phyloP scores from a whole-genome alignment of 2,888 invertebrate species.

The Caenorhabditis sp. region DNA sequence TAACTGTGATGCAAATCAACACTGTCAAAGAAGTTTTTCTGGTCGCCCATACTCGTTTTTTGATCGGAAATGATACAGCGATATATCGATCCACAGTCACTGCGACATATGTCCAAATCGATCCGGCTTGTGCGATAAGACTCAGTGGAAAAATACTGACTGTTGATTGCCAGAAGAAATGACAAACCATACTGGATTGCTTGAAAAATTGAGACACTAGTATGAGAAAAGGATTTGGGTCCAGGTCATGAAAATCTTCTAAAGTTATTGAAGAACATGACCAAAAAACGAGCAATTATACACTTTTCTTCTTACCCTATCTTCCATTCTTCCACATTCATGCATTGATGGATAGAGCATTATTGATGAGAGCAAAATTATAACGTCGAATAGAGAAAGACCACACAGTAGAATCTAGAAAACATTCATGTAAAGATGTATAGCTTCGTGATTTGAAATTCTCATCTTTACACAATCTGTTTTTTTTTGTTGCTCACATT shows the following conservation, averaged over 20 bases:
- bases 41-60: slow-evolving; percentile 62
- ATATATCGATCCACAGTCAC: slow-evolving; percentile 67
- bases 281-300: no score
- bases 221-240: neutral
- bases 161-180: slow-evolving; percentile 65
- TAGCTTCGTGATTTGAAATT: no score
- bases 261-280: no score
- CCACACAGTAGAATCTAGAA: slow-evolving; percentile 45
- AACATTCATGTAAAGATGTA: neutral
- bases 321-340: slow-evolving; percentile 24
- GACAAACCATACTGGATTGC: slow-evolving; percentile 50
- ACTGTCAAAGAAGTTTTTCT: slow-evolving; percentile 44
- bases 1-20: slow-evolving; percentile 53
- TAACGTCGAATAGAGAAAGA: slow-evolving; percentile 44
- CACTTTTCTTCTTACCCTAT: slow-evolving; percentile 18
- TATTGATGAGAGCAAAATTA: slow-evolving; percentile 39
- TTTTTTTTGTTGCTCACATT: neutral
- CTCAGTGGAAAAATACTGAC: slow-evolving; percentile 64
- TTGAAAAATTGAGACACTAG: slow-evolving; percentile 11
- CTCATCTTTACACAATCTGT: no score
- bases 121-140: slow-evolving; percentile 58
- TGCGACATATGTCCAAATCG: slow-evolving; percentile 67
- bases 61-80: slow-evolving; percentile 64
- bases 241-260: no score
- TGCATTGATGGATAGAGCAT: slow-evolving; percentile 50